A percentile compares a stretch with the other conserved stretches of the same genome.
phyloP scores from a whole-genome alignment of 2,888 invertebrate species.

The Drosophila maculinotata region DNA sequence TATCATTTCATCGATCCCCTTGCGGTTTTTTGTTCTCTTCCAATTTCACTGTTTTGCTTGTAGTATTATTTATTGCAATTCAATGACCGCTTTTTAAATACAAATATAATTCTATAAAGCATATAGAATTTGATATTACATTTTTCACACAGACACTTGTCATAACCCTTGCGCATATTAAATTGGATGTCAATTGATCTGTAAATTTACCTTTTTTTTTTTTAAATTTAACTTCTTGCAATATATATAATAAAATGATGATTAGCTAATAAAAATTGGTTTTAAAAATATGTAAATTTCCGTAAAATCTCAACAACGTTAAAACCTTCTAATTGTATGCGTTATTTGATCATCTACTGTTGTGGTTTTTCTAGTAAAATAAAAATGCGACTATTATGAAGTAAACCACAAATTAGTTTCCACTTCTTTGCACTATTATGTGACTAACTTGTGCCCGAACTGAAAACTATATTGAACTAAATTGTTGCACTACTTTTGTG shows the following conservation, averaged over 20 bases:
- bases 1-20: constrained; percentile 23
- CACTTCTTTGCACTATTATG: not conserved
- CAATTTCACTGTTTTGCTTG: constrained; percentile 3
- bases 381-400: not conserved
- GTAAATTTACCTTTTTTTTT: too few species aligned
- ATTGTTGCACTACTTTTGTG: constrained; percentile 2
- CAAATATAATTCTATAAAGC: not conserved
- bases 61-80: constrained; percentile 3
- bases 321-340: not conserved
- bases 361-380: too few species aligned
- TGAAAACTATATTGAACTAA: constrained; percentile 6
- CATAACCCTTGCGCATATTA: too few species aligned
- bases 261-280: too few species aligned
- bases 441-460: constrained; percentile 5
- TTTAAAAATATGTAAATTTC: too few species aligned
- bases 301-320: not conserved
- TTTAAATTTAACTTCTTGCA: too few species aligned
- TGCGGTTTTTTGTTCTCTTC: constrained; percentile 18
- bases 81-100: constrained; percentile 4
- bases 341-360: not conserved
- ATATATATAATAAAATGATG: too few species aligned
- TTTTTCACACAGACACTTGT: too few species aligned
- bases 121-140: not conserved
- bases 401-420: not conserved
- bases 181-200: too few species aligned